Evolutionary conservation across 2,888 invertebrate genomes (phyloP).

Genomic region (Barypeithes pellucidus): DNA sequence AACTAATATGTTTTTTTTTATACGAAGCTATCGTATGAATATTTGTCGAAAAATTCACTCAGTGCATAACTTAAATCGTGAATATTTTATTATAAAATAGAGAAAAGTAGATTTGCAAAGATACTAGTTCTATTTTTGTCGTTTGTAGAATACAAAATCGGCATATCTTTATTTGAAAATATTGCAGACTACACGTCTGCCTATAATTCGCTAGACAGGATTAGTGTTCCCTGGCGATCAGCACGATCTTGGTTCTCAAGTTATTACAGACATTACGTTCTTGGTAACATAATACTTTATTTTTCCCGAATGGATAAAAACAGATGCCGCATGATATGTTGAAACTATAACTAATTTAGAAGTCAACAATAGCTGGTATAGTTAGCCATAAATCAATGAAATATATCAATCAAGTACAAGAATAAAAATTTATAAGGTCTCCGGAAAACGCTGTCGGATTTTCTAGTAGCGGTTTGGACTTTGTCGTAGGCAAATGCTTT

Average conservation of each 20-base stretch:
- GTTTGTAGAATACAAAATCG: neutral
- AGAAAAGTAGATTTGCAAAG: neutral
- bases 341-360: too few relatives aligned
- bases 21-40: neutral
- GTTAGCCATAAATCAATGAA: too few relatives aligned
- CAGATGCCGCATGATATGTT: too few relatives aligned
- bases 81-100: neutral
- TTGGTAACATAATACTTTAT: neutral
- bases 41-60: neutral
- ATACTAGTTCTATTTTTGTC: neutral
- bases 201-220: constrained; percentile 18
- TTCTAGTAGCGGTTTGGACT: too few relatives aligned
- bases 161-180: constrained; percentile 13
- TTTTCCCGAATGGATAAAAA: neutral
- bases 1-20: too few relatives aligned
- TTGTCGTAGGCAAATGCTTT: too few relatives aligned
- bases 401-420: too few relatives aligned
- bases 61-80: constrained; percentile 7
- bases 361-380: too few relatives aligned
- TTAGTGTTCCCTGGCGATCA: constrained; percentile 10
- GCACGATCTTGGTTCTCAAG: constrained; percentile 14
- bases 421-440: too few relatives aligned
- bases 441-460: too few relatives aligned
- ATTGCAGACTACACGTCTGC: constrained; percentile 20
- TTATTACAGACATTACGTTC: neutral